Evolutionary conservation across 2,113 vertebrate genomes (phyloP), one percentile per base, ranked within the genome.

Genomic region (Accipiter cooperii): DNA sequence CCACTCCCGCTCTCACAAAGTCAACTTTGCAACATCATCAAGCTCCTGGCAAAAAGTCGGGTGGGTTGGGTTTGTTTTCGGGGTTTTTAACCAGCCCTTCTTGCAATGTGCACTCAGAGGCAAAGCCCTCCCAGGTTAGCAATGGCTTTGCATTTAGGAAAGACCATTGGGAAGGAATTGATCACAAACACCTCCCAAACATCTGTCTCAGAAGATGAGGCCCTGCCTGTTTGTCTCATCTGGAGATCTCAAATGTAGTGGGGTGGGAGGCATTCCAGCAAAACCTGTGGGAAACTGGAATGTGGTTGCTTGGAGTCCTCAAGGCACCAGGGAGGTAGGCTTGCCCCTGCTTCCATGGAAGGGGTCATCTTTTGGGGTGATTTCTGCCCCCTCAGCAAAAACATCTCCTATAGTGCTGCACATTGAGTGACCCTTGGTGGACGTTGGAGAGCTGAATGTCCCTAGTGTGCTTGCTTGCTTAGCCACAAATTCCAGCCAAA

Each of bases 331-430:
- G 6, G 24, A 52, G 40, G 29, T 57, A 34, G 14, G 28, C 57
- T 47, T 82, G 65, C 1, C 12, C 13, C 54, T 49, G 20, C 2
- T 68, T 44, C 52, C 5, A 1, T 0, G 4, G 20, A 42, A n/a
- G 17, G 6, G 5, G 13, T 3, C 76, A 26, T n/a, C 13, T 65
- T 92, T 38, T 38, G 44, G 13, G 18, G 22, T 33, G 13, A 17
- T 29, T 82, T 78, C 60, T 66, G 18, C 8, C 36, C 9, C 16
- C 49, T 40, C 1, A 2, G 19, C 47, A 51, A 54, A 91, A 63
- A 70, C 13, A 13, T 6, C 46, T 49, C 19, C 49, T 17, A 4
- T 8, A 70, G 42, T 5, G 14, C 52, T 66, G 21, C 40, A 17
- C 24, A 16, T 4, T 22, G 54, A 52, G 8, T 47, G n/a, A 69